Percentiles rank a stretch among this genome's conserved stretches.
Evolutionary conservation across 2,888 invertebrate genomes (phyloP).

Genomic region (Campoplex nolae): DNA sequence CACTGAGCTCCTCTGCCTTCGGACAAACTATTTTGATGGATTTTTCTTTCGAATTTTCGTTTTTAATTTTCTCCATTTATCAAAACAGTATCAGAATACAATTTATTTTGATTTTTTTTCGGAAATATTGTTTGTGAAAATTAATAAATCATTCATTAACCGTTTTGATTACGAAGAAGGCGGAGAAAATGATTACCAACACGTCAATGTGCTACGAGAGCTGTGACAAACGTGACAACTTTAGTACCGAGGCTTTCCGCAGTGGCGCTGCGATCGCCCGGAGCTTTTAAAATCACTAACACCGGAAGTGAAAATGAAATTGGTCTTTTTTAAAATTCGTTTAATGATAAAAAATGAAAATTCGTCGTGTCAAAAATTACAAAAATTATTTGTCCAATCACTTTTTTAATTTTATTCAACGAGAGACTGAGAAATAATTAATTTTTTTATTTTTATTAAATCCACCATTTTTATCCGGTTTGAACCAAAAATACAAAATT

Average conservation of each 20-base stretch:
- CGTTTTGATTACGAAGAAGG: background rate
- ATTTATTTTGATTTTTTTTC: background rate
- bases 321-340: background rate
- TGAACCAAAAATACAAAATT: no score
- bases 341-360: background rate
- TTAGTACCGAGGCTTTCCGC: background rate
- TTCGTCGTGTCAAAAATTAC: background rate
- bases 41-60: background rate
- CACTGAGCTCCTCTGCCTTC: conserved; percentile 79
- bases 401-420: background rate
- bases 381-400: background rate
- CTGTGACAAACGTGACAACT: background rate
- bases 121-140: background rate
- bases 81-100: background rate
- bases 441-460: background rate
- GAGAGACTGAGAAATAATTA: background rate
- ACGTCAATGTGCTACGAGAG: background rate
- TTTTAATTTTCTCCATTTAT: conserved; percentile 5
- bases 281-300: background rate
- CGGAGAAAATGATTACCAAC: background rate
- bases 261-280: background rate
- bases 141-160: background rate
- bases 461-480: no score
- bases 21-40: conserved; percentile 79
- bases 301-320: background rate